Conservation (phyloP, 2,888 invertebrate species). For the Cantharis lateralis region DNA sequence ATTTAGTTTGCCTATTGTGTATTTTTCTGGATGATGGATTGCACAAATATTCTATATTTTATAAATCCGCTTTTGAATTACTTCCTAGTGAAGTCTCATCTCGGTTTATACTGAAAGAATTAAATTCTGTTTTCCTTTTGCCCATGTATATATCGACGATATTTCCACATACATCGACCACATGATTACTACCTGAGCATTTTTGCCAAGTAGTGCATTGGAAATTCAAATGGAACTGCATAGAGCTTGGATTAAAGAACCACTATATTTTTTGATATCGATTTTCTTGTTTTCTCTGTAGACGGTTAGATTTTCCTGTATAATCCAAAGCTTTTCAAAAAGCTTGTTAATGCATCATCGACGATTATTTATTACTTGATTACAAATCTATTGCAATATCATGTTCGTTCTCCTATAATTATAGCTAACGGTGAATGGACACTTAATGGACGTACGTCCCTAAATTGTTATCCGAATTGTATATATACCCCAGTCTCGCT, state of each 20-base stretch:
- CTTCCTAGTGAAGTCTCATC: background rate
- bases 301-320: background rate
- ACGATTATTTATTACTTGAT: background rate
- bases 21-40: background rate
- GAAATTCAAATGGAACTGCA: background rate
- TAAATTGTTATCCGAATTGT: background rate
- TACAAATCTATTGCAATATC: background rate
- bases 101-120: background rate
- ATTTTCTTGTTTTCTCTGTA: background rate
- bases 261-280: background rate
- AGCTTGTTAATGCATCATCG: background rate
- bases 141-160: background rate
- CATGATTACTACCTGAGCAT: background rate
- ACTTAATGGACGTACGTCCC: background rate
- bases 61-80: background rate
- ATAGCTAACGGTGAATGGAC: background rate
- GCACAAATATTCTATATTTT: background rate
- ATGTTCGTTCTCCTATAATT: background rate
- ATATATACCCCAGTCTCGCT: background rate
- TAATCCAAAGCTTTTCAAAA: background rate
- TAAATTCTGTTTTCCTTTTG: background rate
- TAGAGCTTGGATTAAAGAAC: background rate
- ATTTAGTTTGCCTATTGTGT: background rate
- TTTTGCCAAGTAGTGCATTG: background rate
- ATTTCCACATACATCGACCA: background rate